A percentile compares a stretch with the other conserved stretches of the same genome.
These are phyloP conservation scores for Blera fallax DNA, from an alignment of 2,888 invertebrate genomes.

Conservation along the genomic window DNA sequence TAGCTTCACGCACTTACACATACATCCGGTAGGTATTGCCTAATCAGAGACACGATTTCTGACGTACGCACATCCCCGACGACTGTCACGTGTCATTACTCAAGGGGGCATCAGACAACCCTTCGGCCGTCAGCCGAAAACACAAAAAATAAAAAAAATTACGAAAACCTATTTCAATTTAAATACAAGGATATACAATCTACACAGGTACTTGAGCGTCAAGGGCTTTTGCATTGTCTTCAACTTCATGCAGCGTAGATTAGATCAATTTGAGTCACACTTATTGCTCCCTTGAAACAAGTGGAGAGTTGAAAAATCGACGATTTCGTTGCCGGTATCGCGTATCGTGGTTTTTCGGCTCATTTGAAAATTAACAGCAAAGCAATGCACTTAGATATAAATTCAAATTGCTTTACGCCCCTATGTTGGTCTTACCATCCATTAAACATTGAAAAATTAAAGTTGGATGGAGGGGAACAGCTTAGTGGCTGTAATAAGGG, in stretches of 20 bases:
- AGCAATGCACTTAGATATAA: conserved; percentile 59
- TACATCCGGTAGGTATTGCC: conserved; percentile 49
- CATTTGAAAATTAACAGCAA: conserved; percentile 68
- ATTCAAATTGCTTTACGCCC: conserved; percentile 64
- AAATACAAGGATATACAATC: too few species aligned
- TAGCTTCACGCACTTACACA: conserved; percentile 60
- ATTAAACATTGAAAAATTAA: conserved; percentile 63
- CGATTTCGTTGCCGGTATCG: conserved; percentile 7
- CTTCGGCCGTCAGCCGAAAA: conserved; percentile 26
- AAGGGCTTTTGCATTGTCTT: conserved; percentile 64
- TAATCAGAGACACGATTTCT: conserved; percentile 81
- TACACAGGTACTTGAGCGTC: conserved; percentile 69
- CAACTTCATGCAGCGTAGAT: conserved; percentile 56
- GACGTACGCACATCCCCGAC: conserved; percentile 80
- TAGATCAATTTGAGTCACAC: conserved; percentile 69
- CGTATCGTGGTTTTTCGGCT: conserved; percentile 66
- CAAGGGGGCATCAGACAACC: conserved; percentile 77
- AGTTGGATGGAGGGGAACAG: conserved; percentile 38
- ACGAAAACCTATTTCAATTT: conserved; percentile 53
- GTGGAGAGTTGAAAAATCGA: conserved; percentile 33
- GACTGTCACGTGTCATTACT: conserved; percentile 81
- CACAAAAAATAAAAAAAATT: too few species aligned
- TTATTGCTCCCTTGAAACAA: conserved; percentile 40
- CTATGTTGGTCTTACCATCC: conserved; percentile 54
- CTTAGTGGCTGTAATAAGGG: conserved; percentile 68